Percentiles rank a stretch among this genome's conserved stretches.
Conservation (phyloP, 2,888 invertebrate species). For the Minunthozetes semirufus region DNA sequence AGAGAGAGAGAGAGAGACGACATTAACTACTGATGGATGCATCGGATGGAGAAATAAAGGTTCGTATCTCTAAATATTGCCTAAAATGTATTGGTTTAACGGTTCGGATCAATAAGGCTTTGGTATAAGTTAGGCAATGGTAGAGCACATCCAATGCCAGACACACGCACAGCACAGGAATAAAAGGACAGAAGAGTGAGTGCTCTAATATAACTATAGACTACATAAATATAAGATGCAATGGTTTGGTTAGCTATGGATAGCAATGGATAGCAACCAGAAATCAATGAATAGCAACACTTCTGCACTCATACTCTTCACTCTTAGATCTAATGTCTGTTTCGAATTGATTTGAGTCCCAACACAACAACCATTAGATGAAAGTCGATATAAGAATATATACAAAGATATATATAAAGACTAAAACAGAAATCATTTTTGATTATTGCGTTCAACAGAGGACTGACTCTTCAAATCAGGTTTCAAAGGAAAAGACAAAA, state of each 20-base stretch:
- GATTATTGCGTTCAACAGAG: not conserved
- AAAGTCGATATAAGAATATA: not conserved
- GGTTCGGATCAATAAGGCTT: constrained; percentile 6
- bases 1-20: not conserved
- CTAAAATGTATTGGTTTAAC: constrained; percentile 4
- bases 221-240: not conserved
- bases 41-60: not conserved
- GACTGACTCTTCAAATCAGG: no score
- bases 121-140: not conserved
- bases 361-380: not conserved
- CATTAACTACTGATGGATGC: not conserved
- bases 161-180: not conserved
- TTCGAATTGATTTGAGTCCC: not conserved
- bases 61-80: not conserved
- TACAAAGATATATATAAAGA: not conserved
- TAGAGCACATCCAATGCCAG: not conserved
- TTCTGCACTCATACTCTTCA: constrained; percentile 1
- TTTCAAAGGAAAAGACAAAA: no score
- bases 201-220: not conserved
- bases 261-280: constrained; percentile 5
- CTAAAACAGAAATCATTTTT: not conserved
- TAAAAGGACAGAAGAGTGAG: not conserved
- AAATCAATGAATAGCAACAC: constrained; percentile 16
- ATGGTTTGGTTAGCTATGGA: not conserved
- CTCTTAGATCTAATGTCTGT: not conserved